phyloP scores from a whole-genome alignment of 1,140 invertebrate genomes.

The Leptinotarsa defecta region DNA sequence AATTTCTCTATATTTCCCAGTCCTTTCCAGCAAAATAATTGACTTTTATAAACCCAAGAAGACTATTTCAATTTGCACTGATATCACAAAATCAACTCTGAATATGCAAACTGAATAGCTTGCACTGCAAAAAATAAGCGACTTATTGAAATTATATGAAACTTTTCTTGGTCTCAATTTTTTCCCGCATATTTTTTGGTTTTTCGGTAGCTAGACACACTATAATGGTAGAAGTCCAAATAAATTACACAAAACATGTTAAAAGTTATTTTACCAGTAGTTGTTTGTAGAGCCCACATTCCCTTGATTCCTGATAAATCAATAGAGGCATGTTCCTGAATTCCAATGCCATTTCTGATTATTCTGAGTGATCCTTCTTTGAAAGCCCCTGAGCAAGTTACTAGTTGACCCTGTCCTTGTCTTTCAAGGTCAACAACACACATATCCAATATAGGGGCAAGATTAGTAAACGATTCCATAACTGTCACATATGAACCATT shows the following conservation, averaged over 20 bases:
- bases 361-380: slow-evolving; percentile 97
- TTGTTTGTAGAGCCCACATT: slow-evolving; percentile 89
- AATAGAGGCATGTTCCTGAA: slow-evolving; percentile 95
- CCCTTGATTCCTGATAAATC: slow-evolving; percentile 97
- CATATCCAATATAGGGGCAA: slow-evolving; percentile 98
- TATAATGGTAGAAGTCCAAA: no score
- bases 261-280: slow-evolving; percentile 46
- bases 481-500: slow-evolving; percentile 88
- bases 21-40: no score
- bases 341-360: slow-evolving; percentile 92
- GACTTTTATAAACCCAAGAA: no score
- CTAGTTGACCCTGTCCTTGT: slow-evolving; percentile 96
- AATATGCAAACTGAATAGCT: no score
- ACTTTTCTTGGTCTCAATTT: no score
- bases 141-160: slow-evolving; percentile 33
- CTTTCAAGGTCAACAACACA: slow-evolving; percentile 94
- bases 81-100: no score
- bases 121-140: no score
- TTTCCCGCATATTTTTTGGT: no score
- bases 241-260: no score
- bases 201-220: no score
- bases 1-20: no score
- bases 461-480: slow-evolving; percentile 96
- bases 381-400: slow-evolving; percentile 96
- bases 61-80: no score